Evolutionary conservation across 2,113 vertebrate species (phyloP).

Genomic region (Dromiciops gliroides): DNA sequence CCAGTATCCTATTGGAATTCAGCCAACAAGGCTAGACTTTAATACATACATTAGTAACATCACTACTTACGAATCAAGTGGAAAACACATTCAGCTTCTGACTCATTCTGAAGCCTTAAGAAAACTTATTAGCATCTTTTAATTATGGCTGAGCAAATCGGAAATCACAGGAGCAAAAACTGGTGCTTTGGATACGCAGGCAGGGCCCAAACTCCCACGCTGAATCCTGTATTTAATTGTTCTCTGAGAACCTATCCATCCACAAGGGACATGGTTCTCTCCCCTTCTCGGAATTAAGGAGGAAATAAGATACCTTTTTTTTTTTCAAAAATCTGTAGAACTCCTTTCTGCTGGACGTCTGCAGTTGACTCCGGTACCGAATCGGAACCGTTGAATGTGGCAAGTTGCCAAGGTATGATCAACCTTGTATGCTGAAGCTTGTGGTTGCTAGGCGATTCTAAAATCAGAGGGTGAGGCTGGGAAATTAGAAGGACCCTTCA

Average conservation of each 20-base stretch:
- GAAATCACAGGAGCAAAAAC: slow-evolving; percentile 47
- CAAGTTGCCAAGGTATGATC: not conserved
- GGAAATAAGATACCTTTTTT: not conserved
- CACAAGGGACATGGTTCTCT: slow-evolving; percentile 45
- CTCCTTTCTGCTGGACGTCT: not conserved
- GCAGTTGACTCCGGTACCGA: not conserved
- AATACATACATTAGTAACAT: slow-evolving; percentile 75
- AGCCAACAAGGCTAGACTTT: slow-evolving; percentile 69
- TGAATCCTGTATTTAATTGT: slow-evolving; percentile 47
- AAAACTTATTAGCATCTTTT: slow-evolving; percentile 76
- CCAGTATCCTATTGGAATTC: slow-evolving; percentile 58
- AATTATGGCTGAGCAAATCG: slow-evolving; percentile 73
- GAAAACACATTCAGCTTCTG: slow-evolving; percentile 72
- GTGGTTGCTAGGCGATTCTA: not conserved
- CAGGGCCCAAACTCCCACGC: not conserved
- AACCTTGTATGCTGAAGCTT: not conserved
- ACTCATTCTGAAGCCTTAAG: slow-evolving; percentile 63
- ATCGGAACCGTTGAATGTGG: not conserved
- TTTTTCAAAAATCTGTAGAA: not conserved
- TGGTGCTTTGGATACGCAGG: slow-evolving; percentile 59
- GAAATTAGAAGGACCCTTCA: not conserved
- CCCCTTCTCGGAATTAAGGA: slow-evolving; percentile 12
- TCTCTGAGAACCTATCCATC: slow-evolving; percentile 26
- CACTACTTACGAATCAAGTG: slow-evolving; percentile 67
- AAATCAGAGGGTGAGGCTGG: not conserved